Evolutionary conservation across 2,797 vertebrate genomes (phyloP).

Genomic region (Myripristis murdjan): DNA sequence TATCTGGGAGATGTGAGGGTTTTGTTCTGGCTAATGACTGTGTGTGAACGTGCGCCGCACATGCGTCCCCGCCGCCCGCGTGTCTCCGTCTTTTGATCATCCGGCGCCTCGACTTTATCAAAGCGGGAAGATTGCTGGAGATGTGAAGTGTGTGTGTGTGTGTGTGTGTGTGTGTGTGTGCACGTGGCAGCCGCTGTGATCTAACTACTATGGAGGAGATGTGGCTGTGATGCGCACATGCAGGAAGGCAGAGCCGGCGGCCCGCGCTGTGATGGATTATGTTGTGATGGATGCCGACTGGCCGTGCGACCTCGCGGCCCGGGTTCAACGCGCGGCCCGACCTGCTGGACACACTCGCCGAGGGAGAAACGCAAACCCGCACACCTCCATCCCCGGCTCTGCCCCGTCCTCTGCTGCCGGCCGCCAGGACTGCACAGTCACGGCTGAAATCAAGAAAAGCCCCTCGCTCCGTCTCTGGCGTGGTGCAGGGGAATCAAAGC

Average conservation of each 20-base stretch:
- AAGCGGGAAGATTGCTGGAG: slow-evolving; percentile 11
- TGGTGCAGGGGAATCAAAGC: no score
- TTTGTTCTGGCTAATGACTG: not conserved
- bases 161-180: no score
- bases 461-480: no score
- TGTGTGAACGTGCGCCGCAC: not conserved
- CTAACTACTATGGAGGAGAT: not conserved
- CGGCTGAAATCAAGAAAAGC: no score
- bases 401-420: no score
- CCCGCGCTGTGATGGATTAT: slow-evolving; percentile 32
- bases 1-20: not conserved
- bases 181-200: slow-evolving; percentile 1
- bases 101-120: not conserved
- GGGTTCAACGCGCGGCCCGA: not conserved
- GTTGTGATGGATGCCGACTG: slow-evolving; percentile 14
- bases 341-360: no score
- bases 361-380: no score
- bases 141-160: slow-evolving; percentile 13
- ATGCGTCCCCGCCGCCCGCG: no score
- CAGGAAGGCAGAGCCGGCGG: not conserved
- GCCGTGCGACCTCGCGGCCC: not conserved
- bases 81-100: not conserved
- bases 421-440: no score
- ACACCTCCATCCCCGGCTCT: no score
- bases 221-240: not conserved